Evolutionary conservation across 2,888 invertebrate genomes (phyloP), one percentile per base, ranked within the genome.

Genomic region (Elegia similella): DNA sequence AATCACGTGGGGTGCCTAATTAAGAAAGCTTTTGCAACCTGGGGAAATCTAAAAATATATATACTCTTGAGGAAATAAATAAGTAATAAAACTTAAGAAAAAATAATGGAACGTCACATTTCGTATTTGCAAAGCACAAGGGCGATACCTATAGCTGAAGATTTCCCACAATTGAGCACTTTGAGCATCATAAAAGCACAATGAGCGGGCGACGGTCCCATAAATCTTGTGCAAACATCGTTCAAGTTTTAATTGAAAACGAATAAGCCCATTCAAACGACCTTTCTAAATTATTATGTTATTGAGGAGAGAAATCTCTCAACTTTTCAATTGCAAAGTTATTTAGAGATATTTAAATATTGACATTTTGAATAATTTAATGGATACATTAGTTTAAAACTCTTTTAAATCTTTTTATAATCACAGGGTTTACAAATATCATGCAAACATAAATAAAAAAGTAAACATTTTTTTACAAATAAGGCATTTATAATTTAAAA

Each of bases 81-180:
- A 23, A 23, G 23, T 23, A 23, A 23, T n/a, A n/a, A 23, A 23
- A 38, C 23, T 42, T 23, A 38, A 52, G 13, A 42, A 42, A n/a
- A 12, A 8, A 34, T 10, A 34, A 8, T 10, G 12, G 16, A 13
- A 17, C 2, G 15, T 12, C 34, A 12, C 53, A 57, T 52, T 50
- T 56, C 52, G 43, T 52, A 57, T 63, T 57, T 52, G 50, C 48
- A 50, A 55, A 61, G 44, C 56, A 38, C 38, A 38, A 38, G 12
- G 38, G 5, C n/a, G 38, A 38, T 8, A n/a, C n/a, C n/a, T n/a
- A n/a, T 38, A 10, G n/a, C 38, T 34, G n/a, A 38, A 38, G 38
- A n/a, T n/a, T 38, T 38, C n/a, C 38, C 38, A 54, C 52, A 53
- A 42, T 43, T 50, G 23, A 12, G 16, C 16, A 42, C 23, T 52